These are phyloP conservation scores for Steinernema khuongi DNA, from an alignment of 1,140 invertebrate genomes.

Conservation along the genomic window DNA sequence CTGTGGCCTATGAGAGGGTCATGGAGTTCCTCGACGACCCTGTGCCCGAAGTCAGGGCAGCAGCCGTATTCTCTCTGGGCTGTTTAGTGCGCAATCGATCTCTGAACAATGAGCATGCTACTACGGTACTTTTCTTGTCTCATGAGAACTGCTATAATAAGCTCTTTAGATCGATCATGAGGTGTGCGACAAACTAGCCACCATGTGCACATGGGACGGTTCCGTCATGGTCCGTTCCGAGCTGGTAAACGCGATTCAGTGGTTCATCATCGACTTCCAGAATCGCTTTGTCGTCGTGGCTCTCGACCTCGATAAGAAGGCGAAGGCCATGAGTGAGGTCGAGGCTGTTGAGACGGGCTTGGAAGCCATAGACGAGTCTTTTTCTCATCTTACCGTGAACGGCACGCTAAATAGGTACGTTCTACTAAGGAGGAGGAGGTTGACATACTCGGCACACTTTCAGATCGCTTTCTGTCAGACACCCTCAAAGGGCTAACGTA, in stretches of 20 bases:
- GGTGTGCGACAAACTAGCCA: conserved; percentile 50
- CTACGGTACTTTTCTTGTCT: conserved; percentile 19
- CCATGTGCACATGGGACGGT: conserved; percentile 54
- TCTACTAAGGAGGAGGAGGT: too few species aligned
- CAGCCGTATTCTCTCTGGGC: conserved; percentile 56
- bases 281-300: conserved; percentile 43
- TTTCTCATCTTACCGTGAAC: background rate
- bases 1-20: conserved; percentile 76
- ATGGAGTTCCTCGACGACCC: conserved; percentile 38
- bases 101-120: conserved; percentile 47
- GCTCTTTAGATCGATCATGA: conserved; percentile 53
- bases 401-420: background rate
- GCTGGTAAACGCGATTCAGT: conserved; percentile 53
- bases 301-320: conserved; percentile 40
- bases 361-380: background rate
- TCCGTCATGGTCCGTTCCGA: conserved; percentile 50
- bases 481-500: background rate
- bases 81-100: conserved; percentile 53
- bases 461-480: background rate
- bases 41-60: conserved; percentile 55
- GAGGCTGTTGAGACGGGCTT: background rate
- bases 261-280: conserved; percentile 56
- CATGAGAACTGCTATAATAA: background rate
- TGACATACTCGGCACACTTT: too few species aligned
- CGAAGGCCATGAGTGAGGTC: background rate